These are phyloP conservation scores for Fragum sueziense DNA, from an alignment of 2,888 invertebrate genomes.

Conservation along the genomic window DNA sequence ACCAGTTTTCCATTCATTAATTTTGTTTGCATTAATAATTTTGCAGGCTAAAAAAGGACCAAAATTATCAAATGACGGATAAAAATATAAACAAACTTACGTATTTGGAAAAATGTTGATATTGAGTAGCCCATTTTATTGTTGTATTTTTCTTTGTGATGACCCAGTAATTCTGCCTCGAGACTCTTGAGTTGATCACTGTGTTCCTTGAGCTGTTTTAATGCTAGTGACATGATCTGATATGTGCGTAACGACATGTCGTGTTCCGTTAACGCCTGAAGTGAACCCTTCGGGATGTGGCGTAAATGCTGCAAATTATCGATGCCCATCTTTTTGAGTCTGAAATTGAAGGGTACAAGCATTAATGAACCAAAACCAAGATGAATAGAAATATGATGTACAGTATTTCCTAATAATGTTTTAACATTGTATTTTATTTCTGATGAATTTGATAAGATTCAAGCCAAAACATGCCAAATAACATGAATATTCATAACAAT, in stretches of 20 bases:
- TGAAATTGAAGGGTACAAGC: slow-evolving; percentile 35
- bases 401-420: too few species aligned
- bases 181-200: slow-evolving; percentile 25
- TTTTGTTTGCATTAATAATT: too few species aligned
- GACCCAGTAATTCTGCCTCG: slow-evolving; percentile 48
- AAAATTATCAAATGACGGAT: too few species aligned
- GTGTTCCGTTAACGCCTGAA: slow-evolving; percentile 34
- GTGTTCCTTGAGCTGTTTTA: slow-evolving; percentile 31
- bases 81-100: too few species aligned
- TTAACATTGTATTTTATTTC: too few species aligned
- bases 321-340: slow-evolving; percentile 41
- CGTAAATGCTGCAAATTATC: slow-evolving; percentile 38
- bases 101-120: slow-evolving; percentile 31
- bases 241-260: slow-evolving; percentile 49
- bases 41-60: too few species aligned
- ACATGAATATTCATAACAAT: too few species aligned
- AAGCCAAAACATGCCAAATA: too few species aligned
- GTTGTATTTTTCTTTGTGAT: slow-evolving; percentile 42
- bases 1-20: too few species aligned
- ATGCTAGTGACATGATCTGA: slow-evolving; percentile 34
- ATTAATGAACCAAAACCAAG: too few species aligned
- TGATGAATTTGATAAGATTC: too few species aligned
- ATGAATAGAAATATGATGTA: too few species aligned
- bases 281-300: slow-evolving; percentile 29
- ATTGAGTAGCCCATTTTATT: slow-evolving; percentile 29